These are phyloP conservation scores for Typhlichthys subterraneus DNA, from an alignment of 2,797 vertebrate species.

Conservation along the genomic window DNA sequence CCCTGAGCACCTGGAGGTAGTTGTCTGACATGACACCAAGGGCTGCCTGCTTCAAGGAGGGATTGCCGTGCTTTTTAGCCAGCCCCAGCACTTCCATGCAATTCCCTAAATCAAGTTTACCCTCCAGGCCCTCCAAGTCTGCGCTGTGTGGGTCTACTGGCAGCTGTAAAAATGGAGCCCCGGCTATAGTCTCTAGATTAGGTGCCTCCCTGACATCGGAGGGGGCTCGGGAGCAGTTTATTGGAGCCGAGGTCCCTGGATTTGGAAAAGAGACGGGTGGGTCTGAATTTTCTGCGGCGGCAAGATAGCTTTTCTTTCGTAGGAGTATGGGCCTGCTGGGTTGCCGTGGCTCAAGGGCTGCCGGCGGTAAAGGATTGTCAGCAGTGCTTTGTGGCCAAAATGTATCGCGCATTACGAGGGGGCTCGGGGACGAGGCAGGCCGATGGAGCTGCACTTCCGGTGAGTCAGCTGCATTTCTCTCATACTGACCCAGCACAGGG, in stretches of 20 bases:
- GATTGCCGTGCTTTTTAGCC: slow-evolving; percentile 84
- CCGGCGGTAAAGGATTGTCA: slow-evolving; percentile 25
- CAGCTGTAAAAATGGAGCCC: slow-evolving; percentile 61
- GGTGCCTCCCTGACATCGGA: slow-evolving; percentile 19
- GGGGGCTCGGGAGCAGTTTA: not conserved
- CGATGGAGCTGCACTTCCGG: slow-evolving; percentile 45
- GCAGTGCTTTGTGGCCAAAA: slow-evolving; percentile 32
- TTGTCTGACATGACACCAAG: slow-evolving; percentile 91
- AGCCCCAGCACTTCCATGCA: slow-evolving; percentile 81
- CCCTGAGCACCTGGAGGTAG: slow-evolving; percentile 88
- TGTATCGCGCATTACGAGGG: slow-evolving; percentile 69
- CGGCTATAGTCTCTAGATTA: slow-evolving; percentile 51
- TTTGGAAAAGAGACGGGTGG: slow-evolving; percentile 63
- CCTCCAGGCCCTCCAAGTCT: slow-evolving; percentile 64
- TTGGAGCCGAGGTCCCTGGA: not conserved
- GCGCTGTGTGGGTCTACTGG: slow-evolving; percentile 39
- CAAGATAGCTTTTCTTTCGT: slow-evolving; percentile 80
- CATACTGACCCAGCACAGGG: slow-evolving; percentile 29
- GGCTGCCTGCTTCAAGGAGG: slow-evolving; percentile 74
- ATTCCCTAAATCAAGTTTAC: slow-evolving; percentile 87
- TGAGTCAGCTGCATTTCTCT: slow-evolving; percentile 42
- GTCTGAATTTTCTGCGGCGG: slow-evolving; percentile 74
- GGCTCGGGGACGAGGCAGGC: slow-evolving; percentile 53
- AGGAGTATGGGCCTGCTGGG: slow-evolving; percentile 54
- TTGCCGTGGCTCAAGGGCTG: slow-evolving; percentile 35